A percentile compares a stretch with the other conserved stretches of the same genome.
phyloP scores from a whole-genome alignment of 1,140 invertebrate genomes.

The Eulimnadia texana region DNA sequence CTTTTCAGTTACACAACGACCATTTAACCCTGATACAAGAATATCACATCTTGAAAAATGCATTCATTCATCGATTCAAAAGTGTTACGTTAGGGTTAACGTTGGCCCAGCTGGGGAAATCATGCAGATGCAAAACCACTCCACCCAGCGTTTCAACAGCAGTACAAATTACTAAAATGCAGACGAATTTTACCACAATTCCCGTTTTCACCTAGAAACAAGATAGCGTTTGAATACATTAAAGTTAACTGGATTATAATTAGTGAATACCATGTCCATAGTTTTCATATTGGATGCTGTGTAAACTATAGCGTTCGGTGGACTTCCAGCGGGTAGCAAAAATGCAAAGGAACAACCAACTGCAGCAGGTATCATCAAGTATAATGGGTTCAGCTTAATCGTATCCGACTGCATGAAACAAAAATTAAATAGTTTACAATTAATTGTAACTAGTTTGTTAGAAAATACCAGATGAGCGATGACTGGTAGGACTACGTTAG shows the following conservation, averaged over 20 bases:
- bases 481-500: constrained; percentile 64
- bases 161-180: not conserved
- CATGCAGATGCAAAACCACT: not conserved
- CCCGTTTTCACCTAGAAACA: not conserved
- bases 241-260: not conserved
- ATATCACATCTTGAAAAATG: too few relatives aligned
- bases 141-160: not conserved
- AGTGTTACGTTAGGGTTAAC: not conserved
- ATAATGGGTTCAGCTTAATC: constrained; percentile 37
- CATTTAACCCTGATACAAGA: too few relatives aligned
- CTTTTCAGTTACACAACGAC: too few relatives aligned
- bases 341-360: constrained; percentile 39
- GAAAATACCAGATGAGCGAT: constrained; percentile 61
- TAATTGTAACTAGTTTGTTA: too few relatives aligned
- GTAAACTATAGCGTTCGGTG: constrained; percentile 47
- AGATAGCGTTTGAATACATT: not conserved
- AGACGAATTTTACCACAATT: not conserved
- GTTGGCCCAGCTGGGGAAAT: not conserved
- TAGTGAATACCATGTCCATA: constrained; percentile 23
- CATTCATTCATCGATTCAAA: too few relatives aligned
- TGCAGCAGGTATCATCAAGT: constrained; percentile 40
- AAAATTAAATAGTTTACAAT: not conserved
- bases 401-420: constrained; percentile 32
- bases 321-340: constrained; percentile 46
- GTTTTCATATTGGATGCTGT: constrained; percentile 19